A percentile compares a stretch with the other conserved stretches of the same genome.
Evolutionary conservation across 2,113 vertebrate species (phyloP).

Genomic region (Xiphophorus couchianus): DNA sequence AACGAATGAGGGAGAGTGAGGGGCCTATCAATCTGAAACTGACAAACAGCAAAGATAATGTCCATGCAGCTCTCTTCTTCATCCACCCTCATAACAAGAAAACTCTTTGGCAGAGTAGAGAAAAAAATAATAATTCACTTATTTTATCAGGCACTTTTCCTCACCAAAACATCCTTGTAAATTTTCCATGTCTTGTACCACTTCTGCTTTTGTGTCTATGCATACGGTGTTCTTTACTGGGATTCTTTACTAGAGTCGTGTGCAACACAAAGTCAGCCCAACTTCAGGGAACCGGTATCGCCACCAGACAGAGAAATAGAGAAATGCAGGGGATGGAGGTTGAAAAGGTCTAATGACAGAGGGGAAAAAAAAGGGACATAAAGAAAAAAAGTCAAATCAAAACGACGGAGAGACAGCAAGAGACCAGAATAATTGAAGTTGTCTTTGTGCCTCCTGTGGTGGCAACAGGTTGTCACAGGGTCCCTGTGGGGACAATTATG

Average conservation of each 20-base stretch:
- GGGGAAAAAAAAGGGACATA: constrained; percentile 29
- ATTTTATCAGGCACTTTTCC: constrained; percentile 5
- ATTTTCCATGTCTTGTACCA: background rate
- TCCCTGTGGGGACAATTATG: constrained; percentile 77
- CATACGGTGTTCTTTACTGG: background rate
- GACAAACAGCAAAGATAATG: constrained; percentile 71
- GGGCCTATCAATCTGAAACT: constrained; percentile 70
- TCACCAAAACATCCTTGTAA: background rate
- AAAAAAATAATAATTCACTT: constrained; percentile 15
- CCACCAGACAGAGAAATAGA: constrained; percentile 24
- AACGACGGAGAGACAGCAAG: constrained; percentile 35
- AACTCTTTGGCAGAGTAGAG: constrained; percentile 28
- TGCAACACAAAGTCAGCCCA: constrained; percentile 27
- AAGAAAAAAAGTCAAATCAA: constrained; percentile 51
- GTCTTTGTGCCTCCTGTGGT: constrained; percentile 50
- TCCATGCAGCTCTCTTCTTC: constrained; percentile 51
- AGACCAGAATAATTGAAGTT: constrained; percentile 54
- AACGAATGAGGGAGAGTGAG: constrained; percentile 53
- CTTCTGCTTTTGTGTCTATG: constrained; percentile 8
- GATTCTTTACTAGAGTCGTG: constrained; percentile 32
- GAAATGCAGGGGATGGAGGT: constrained; percentile 16
- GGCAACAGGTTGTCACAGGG: constrained; percentile 58
- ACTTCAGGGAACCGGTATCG: background rate
- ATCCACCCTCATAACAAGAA: constrained; percentile 15
- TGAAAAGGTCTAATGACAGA: constrained; percentile 35